Conservation (phyloP, 2,888 invertebrate species). For the Diarsia rubi region DNA sequence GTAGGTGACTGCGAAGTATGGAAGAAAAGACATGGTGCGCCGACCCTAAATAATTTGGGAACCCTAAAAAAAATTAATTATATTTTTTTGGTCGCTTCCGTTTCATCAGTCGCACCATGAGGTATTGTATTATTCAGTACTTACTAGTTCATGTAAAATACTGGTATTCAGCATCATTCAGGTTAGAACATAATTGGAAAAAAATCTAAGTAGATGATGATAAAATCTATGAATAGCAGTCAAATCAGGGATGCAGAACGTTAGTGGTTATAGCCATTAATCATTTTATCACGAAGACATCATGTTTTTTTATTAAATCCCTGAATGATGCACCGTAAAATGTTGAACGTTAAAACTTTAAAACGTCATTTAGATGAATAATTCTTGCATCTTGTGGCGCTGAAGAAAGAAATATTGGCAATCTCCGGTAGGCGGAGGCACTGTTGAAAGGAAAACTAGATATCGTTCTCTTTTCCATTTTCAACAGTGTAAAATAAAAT, state of each 20-base stretch:
- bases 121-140: too few relatives aligned
- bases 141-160: too few relatives aligned
- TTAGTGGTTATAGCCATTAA: neutral
- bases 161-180: too few relatives aligned
- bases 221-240: too few relatives aligned
- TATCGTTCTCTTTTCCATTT: neutral
- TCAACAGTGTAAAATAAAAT: neutral
- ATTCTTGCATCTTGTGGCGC: neutral
- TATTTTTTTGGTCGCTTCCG: too few relatives aligned
- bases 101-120: too few relatives aligned
- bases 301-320: neutral
- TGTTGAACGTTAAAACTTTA: neutral
- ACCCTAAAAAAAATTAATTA: too few relatives aligned
- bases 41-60: too few relatives aligned
- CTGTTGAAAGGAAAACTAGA: neutral
- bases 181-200: too few relatives aligned
- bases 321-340: neutral
- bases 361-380: slow-evolving; percentile 5
- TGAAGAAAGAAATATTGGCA: slow-evolving; percentile 23
- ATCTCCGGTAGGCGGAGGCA: slow-evolving; percentile 32
- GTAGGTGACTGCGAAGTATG: too few relatives aligned
- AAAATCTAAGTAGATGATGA: too few relatives aligned
- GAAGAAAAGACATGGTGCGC: too few relatives aligned
- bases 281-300: neutral
- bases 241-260: neutral